phyloP scores from a whole-genome alignment of 2,888 invertebrate genomes.

The Drosophila austrosaltans region DNA sequence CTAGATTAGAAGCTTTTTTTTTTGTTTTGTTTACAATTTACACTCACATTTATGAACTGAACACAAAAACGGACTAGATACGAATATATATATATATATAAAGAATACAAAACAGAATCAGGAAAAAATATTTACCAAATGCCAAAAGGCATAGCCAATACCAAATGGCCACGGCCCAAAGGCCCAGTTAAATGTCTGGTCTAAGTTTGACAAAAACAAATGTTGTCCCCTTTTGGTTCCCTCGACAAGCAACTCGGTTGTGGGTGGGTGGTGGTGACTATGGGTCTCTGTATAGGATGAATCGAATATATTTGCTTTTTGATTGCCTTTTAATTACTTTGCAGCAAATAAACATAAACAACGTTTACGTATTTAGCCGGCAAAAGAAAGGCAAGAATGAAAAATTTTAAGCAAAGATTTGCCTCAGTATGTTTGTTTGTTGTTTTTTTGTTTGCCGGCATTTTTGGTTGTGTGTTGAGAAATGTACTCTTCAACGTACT shows the following conservation, averaged over 20 bases:
- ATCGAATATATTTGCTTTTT: conserved; percentile 48
- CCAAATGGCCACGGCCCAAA: not conserved
- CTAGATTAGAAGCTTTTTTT: not conserved
- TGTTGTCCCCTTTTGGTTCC: not conserved
- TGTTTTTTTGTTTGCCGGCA: conserved; percentile 10
- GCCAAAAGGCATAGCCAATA: conserved; percentile 1
- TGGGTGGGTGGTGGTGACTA: not conserved
- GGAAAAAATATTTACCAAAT: conserved; percentile 7
- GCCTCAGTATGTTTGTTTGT: conserved; percentile 7
- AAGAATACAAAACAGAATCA: not conserved
- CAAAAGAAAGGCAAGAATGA: conserved; percentile 3
- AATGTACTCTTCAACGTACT: not conserved
- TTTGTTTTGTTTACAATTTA: conserved; percentile 57
- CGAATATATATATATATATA: no score
- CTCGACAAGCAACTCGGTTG: not conserved
- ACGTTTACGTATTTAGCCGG: conserved; percentile 30
- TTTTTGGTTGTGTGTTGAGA: conserved; percentile 6
- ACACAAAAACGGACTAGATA: not conserved
- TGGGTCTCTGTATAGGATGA: not conserved
- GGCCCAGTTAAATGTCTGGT: not conserved
- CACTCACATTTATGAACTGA: conserved; percentile 43
- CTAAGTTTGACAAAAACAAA: conserved; percentile 1
- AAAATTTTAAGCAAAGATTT: conserved; percentile 11
- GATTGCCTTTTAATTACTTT: conserved; percentile 67
- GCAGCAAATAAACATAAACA: conserved; percentile 66